phyloP scores from a whole-genome alignment of 2,888 invertebrate species.

The Chrysolina oricalcia region DNA sequence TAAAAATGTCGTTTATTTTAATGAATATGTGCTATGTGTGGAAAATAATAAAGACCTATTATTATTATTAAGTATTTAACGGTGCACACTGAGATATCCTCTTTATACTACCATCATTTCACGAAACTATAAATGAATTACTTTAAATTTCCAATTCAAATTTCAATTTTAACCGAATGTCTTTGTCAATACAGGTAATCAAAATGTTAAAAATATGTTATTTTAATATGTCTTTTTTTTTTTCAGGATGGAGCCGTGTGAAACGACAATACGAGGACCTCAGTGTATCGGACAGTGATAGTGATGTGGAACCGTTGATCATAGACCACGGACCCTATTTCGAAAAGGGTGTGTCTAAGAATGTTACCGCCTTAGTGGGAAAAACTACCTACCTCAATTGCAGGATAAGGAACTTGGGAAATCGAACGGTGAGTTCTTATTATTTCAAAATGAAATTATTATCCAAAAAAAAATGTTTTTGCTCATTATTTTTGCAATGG shows the following conservation, averaged over 20 bases:
- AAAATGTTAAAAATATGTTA: background rate
- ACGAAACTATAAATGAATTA: too few relatives aligned
- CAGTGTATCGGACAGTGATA: conserved; percentile 68
- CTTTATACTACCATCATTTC: too few relatives aligned
- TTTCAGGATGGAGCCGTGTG: conserved; percentile 62
- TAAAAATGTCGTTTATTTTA: too few relatives aligned
- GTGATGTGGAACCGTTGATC: conserved; percentile 71
- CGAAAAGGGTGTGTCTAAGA: conserved; percentile 81
- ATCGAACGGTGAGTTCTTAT: conserved; percentile 80
- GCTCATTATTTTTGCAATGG: too few relatives aligned
- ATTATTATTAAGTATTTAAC: too few relatives aligned
- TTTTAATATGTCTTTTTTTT: conserved; percentile 32
- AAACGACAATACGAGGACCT: conserved; percentile 66
- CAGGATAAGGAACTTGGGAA: conserved; percentile 84
- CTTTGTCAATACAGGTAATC: too few relatives aligned
- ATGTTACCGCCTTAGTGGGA: conserved; percentile 85
- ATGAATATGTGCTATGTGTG: too few relatives aligned
- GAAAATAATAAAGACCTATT: too few relatives aligned
- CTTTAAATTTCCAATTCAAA: too few relatives aligned
- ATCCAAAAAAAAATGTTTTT: background rate
- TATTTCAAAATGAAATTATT: too few relatives aligned
- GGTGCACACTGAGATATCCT: too few relatives aligned
- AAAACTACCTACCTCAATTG: conserved; percentile 85
- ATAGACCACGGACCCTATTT: conserved; percentile 80
- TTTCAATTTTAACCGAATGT: too few relatives aligned